phyloP scores from a whole-genome alignment of 1,140 invertebrate species.

The Notospermus geniculatus region DNA sequence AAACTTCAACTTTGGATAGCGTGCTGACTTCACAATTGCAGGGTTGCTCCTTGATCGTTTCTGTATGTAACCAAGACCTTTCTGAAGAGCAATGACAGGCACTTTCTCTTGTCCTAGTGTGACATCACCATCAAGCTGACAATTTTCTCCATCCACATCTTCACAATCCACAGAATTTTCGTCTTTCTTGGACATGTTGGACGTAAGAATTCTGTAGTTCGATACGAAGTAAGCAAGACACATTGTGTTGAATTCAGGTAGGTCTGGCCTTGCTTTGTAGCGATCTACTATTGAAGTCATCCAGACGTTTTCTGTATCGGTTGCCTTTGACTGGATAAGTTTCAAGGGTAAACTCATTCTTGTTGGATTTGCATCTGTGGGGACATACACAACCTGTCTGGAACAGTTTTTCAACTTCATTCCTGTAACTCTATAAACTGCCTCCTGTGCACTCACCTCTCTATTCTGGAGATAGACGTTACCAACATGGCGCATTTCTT shows the following conservation, averaged over 20 bases:
- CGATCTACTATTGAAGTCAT: conserved; percentile 15
- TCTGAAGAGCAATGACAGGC: not conserved
- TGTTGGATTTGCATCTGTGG: not conserved
- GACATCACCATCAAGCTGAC: not conserved
- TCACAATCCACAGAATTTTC: conserved; percentile 6
- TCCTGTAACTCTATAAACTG: conserved; percentile 13
- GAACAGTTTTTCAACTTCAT: conserved; percentile 19
- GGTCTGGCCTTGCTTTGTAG: conserved; percentile 14
- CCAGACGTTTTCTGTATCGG: conserved; percentile 15
- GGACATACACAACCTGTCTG: conserved; percentile 13
- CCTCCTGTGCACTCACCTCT: conserved; percentile 24
- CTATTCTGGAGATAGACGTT: conserved; percentile 18
- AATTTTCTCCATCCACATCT: not conserved
- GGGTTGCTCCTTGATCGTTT: conserved; percentile 15
- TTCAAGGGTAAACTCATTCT: conserved; percentile 9
- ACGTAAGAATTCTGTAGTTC: conserved; percentile 15
- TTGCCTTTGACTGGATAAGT: not conserved
- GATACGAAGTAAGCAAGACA: conserved; percentile 24
- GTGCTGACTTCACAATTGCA: conserved; percentile 14
- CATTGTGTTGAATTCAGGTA: conserved; percentile 13
- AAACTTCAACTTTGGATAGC: conserved; percentile 11
- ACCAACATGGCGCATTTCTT: conserved; percentile 17
- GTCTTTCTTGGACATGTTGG: conserved; percentile 10
- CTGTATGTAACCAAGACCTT: conserved; percentile 17
- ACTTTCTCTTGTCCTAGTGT: too few relatives aligned